phyloP scores from a whole-genome alignment of 2,888 invertebrate genomes.

The Salpingus planirostris region DNA sequence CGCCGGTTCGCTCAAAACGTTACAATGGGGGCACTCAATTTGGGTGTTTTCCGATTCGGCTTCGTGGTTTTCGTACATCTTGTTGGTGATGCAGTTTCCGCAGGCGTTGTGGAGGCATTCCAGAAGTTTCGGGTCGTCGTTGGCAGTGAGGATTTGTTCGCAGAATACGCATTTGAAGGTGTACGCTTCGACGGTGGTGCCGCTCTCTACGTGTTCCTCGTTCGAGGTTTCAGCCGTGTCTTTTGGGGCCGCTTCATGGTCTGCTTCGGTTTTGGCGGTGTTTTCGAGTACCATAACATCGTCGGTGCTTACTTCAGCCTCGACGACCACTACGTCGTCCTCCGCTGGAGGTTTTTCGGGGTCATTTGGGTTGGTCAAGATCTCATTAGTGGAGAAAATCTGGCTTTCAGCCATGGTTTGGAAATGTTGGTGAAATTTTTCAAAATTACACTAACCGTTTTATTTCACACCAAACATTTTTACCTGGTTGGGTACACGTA shows the following conservation, averaged over 20 bases:
- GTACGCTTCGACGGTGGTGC: constrained; percentile 35
- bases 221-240: constrained; percentile 7
- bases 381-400: no score
- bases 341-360: no score
- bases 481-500: no score
- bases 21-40: constrained; percentile 60
- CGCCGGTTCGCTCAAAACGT: constrained; percentile 59
- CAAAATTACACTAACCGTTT: no score
- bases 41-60: constrained; percentile 11
- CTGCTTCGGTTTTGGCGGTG: constrained; percentile 1
- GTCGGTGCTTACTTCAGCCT: no score
- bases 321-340: no score
- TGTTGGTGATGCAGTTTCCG: constrained; percentile 61
- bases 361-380: no score
- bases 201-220: constrained; percentile 37
- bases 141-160: constrained; percentile 44
- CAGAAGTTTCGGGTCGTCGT: constrained; percentile 67
- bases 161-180: constrained; percentile 41
- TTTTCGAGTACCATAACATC: no score
- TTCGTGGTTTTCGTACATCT: constrained; percentile 43
- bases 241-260: constrained; percentile 15
- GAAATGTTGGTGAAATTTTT: no score
- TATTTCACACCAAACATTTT: no score
- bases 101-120: constrained; percentile 86
- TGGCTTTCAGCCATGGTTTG: no score